A percentile compares a stretch with the other conserved stretches of the same genome.
Conservation (phyloP, 2,888 invertebrate genomes). For the Microplitis deprimator region DNA sequence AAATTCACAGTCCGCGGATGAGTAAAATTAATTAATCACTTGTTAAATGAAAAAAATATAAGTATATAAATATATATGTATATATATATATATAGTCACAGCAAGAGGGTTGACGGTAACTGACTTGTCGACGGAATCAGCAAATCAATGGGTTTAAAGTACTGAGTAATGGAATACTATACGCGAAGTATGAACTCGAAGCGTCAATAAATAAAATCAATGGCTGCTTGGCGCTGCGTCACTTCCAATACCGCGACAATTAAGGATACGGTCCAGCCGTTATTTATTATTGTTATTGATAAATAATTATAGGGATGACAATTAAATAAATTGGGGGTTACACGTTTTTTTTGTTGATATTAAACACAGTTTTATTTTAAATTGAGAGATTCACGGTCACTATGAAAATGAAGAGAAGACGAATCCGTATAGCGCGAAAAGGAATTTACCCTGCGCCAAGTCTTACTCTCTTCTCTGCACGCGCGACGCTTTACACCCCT, state of each 20-base stretch:
- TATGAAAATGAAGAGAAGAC: constrained; percentile 15
- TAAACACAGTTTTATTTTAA: background rate
- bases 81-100: background rate
- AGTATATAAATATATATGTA: background rate
- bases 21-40: background rate
- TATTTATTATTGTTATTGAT: background rate
- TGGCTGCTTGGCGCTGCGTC: constrained; percentile 44
- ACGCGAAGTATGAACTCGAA: constrained; percentile 39
- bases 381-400: background rate
- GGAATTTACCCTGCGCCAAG: constrained; percentile 39
- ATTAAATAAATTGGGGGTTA: too few relatives aligned
- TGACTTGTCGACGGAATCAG: background rate
- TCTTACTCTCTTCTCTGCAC: constrained; percentile 44
- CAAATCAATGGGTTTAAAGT: constrained; percentile 22
- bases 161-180: background rate
- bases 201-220: constrained; percentile 60
- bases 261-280: constrained; percentile 22
- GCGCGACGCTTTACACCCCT: constrained; percentile 41
- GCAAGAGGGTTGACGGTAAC: background rate
- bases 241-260: constrained; percentile 20
- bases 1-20: too few relatives aligned
- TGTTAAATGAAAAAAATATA: background rate
- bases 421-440: constrained; percentile 36
- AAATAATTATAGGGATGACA: background rate
- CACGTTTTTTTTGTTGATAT: background rate